Conservation (phyloP, 2,113 vertebrate genomes). For the Ardeotis arabs region DNA sequence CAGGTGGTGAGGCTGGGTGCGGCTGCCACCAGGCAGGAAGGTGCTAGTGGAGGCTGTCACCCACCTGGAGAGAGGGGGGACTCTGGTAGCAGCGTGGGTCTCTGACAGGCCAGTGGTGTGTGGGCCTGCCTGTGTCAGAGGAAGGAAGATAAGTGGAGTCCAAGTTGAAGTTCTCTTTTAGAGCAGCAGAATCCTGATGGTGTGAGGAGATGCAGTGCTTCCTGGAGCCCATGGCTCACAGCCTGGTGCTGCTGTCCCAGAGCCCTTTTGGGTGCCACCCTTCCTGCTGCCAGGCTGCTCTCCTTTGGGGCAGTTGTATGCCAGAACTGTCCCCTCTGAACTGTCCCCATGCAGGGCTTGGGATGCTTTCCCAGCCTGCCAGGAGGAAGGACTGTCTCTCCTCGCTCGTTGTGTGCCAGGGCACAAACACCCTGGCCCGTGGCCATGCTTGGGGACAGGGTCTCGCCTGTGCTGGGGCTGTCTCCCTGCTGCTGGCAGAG, state of each 20-base stretch:
- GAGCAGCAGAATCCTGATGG: neutral
- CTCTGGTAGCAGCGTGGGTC: fast-evolving
- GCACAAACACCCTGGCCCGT: neutral
- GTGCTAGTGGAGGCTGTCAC: neutral
- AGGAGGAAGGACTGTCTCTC: neutral
- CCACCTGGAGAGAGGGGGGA: fast-evolving
- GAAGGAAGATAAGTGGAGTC: neutral
- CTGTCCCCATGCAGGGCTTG: fast-evolving
- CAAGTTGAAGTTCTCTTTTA: neutral
- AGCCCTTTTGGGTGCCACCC: neutral
- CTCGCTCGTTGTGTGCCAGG: neutral
- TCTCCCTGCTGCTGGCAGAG: neutral
- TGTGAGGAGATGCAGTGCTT: neutral
- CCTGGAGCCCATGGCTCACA: fast-evolving
- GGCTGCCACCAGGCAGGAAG: neutral
- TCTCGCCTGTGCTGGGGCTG: neutral
- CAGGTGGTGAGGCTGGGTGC: neutral
- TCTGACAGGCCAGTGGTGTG: neutral
- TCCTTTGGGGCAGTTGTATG: fast-evolving
- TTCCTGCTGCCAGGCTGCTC: neutral
- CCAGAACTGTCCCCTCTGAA: fast-evolving
- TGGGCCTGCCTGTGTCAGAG: no score
- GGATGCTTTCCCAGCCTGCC: neutral
- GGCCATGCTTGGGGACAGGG: neutral
- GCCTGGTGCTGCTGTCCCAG: neutral